Conservation (phyloP, 2,888 invertebrate species). For the Lasioglossum calceatum region DNA sequence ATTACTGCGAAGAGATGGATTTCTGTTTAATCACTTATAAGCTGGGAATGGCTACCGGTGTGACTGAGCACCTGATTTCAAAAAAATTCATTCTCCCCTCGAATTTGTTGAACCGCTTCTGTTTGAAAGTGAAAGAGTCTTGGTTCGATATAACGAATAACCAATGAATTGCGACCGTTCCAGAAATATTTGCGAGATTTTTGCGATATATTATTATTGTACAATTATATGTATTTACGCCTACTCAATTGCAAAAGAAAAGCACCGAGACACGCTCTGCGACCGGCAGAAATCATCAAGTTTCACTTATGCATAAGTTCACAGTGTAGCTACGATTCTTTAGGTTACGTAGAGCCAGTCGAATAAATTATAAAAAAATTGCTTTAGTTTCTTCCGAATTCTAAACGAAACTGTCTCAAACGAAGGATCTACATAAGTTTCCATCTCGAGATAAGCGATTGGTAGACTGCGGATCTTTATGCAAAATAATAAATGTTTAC, state of each 20-base stretch:
- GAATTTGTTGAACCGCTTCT: background rate
- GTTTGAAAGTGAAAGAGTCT: background rate
- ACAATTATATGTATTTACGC: background rate
- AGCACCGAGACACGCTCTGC: background rate
- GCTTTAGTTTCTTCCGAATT: background rate
- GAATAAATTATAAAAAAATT: background rate
- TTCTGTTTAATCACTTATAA: slow-evolving; percentile 29
- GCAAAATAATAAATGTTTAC: too few relatives aligned
- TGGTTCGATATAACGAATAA: background rate
- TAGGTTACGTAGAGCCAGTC: background rate
- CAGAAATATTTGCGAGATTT: background rate
- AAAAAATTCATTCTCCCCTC: background rate
- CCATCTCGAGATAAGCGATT: background rate
- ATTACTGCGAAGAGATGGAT: slow-evolving; percentile 20
- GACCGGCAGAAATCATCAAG: background rate
- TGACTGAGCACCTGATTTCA: too few relatives aligned
- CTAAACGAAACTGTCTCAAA: too few relatives aligned
- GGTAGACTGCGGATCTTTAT: too few relatives aligned
- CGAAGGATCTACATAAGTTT: background rate
- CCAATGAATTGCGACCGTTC: background rate
- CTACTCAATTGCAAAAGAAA: background rate
- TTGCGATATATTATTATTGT: background rate
- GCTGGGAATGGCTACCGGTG: background rate
- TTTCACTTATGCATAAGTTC: background rate
- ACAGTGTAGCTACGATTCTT: too few relatives aligned